These are phyloP conservation scores for Laupala kohalensis DNA, from an alignment of 1,140 invertebrate genomes.

Conservation along the genomic window DNA sequence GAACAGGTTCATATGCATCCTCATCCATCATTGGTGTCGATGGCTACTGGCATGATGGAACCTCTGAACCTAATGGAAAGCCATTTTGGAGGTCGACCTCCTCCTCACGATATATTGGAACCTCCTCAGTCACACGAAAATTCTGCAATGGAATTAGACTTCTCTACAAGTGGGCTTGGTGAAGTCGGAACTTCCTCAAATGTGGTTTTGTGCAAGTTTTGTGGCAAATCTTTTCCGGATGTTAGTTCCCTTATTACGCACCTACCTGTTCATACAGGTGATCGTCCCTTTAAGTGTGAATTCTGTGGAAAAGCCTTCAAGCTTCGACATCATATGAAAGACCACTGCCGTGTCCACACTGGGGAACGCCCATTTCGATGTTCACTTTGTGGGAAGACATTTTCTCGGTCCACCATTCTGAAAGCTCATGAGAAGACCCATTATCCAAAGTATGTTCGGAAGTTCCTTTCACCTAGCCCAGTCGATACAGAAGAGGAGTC, in stretches of 20 bases:
- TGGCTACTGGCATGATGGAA: conserved; percentile 17
- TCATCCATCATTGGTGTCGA: conserved; percentile 35
- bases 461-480: conserved; percentile 71
- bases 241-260: conserved; percentile 72
- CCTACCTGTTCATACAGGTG: conserved; percentile 75
- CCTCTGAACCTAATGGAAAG: conserved; percentile 26
- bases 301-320: conserved; percentile 85
- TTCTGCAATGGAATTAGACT: conserved; percentile 29
- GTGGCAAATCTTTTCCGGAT: conserved; percentile 78
- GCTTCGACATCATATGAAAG: conserved; percentile 81
- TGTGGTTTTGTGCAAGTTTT: conserved; percentile 77
- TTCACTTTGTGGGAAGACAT: conserved; percentile 75
- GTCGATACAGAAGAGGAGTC: conserved; percentile 56
- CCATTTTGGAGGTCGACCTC: conserved; percentile 22
- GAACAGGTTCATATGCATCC: conserved; percentile 44
- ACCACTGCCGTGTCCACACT: conserved; percentile 81
- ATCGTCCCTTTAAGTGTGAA: conserved; percentile 79
- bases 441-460: conserved; percentile 75
- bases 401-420: conserved; percentile 74
- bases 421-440: conserved; percentile 87
- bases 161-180: conserved; percentile 15
- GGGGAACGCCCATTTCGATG: conserved; percentile 81
- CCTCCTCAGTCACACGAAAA: conserved; percentile 34
- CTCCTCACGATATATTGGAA: conserved; percentile 26
- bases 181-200: conserved; percentile 13